A percentile compares a stretch with the other conserved stretches of the same genome.
These are phyloP conservation scores for Standfussiana lucernea DNA, from an alignment of 2,888 invertebrate species.

Conservation along the genomic window DNA sequence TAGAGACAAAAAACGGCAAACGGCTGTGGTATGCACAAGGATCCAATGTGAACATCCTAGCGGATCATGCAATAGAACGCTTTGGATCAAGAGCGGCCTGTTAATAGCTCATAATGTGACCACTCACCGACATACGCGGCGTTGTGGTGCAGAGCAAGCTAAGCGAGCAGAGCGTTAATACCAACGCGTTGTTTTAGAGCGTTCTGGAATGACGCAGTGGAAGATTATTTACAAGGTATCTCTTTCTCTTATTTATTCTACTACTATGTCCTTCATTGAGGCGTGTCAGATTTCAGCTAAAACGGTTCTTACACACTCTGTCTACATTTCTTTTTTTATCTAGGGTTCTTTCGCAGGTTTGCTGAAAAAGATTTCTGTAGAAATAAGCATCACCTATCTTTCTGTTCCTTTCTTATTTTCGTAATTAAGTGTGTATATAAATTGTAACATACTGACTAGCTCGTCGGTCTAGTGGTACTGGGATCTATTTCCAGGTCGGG, in stretches of 20 bases:
- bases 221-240: background rate
- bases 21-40: conserved; percentile 36
- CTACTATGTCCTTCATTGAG: background rate
- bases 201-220: background rate
- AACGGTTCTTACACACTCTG: background rate
- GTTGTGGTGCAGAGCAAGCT: conserved; percentile 32
- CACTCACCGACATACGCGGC: conserved; percentile 39
- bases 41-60: conserved; percentile 42
- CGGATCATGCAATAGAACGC: conserved; percentile 44
- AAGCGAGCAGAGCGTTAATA: conserved; percentile 10
- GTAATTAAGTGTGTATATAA: too few relatives aligned
- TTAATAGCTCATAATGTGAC: conserved; percentile 65
- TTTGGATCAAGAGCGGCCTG: conserved; percentile 49
- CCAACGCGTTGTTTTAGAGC: background rate
- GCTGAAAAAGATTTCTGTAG: too few relatives aligned
- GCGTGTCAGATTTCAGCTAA: too few relatives aligned
- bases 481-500: too few relatives aligned
- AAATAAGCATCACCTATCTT: too few relatives aligned
- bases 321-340: background rate
- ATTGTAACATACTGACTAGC: too few relatives aligned
- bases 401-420: too few relatives aligned
- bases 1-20: background rate
- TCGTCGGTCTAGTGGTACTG: too few relatives aligned
- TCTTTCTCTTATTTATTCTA: background rate
- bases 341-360: background rate